phyloP scores from a whole-genome alignment of 2,888 invertebrate species.

The Spatulosminthurus flaviceps region DNA sequence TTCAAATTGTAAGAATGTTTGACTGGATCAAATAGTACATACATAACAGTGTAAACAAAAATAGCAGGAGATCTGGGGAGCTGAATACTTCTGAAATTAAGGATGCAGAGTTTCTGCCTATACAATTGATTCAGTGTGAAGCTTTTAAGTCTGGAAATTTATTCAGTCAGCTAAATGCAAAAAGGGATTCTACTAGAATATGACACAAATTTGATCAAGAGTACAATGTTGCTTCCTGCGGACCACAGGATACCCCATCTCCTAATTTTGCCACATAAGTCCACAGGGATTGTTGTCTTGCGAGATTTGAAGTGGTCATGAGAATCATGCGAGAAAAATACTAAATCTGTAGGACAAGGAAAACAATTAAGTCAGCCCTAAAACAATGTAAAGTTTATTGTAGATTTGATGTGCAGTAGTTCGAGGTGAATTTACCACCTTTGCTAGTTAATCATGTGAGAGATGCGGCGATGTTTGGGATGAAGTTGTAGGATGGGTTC shows the following conservation, averaged over 20 bases:
- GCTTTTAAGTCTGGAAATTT: background rate
- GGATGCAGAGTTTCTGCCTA: slow-evolving; percentile 26
- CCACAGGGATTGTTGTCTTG: background rate
- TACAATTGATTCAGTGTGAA: background rate
- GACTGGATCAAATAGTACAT: slow-evolving; percentile 55
- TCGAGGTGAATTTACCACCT: slow-evolving; percentile 35
- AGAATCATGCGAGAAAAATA: slow-evolving; percentile 5
- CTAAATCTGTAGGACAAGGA: slow-evolving; percentile 23
- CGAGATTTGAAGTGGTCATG: background rate
- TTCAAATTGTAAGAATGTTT: slow-evolving; percentile 60
- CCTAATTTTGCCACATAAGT: background rate
- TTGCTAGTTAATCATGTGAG: slow-evolving; percentile 64
- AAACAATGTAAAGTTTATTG: slow-evolving; percentile 21
- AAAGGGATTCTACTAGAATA: background rate
- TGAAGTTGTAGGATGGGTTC: slow-evolving; percentile 65
- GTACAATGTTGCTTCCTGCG: slow-evolving; percentile 1
- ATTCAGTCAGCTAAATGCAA: background rate
- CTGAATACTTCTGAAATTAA: background rate
- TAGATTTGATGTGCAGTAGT: slow-evolving; percentile 20
- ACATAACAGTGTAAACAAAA: background rate
- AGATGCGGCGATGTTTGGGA: slow-evolving; percentile 64
- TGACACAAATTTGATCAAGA: background rate
- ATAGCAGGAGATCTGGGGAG: background rate
- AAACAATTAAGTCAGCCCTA: background rate
- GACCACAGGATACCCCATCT: background rate